Conservation (phyloP, 2,888 invertebrate species). For the Troides oblongomaculatus region DNA sequence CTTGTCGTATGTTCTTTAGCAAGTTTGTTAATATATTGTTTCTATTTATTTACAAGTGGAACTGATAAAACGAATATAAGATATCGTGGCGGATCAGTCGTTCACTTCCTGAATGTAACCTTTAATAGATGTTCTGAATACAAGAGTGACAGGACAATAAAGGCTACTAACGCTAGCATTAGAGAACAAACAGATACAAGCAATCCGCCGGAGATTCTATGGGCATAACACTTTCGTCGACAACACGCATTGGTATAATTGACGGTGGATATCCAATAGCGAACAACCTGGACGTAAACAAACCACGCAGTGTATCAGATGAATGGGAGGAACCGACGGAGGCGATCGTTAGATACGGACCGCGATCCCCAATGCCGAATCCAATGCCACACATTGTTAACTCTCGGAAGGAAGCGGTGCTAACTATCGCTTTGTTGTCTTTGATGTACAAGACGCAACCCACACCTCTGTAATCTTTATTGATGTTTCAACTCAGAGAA, state of each 20-base stretch:
- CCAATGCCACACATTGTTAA: constrained; percentile 76
- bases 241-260: constrained; percentile 38
- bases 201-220: constrained; percentile 32
- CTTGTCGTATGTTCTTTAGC: neutral
- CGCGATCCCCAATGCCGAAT: constrained; percentile 69
- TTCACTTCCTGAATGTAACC: constrained; percentile 18
- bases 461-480: constrained; percentile 31
- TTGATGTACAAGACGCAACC: constrained; percentile 49
- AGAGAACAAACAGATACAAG: constrained; percentile 27
- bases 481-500: neutral
- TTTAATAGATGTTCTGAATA: constrained; percentile 25
- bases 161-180: constrained; percentile 25
- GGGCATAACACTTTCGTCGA: constrained; percentile 39
- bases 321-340: constrained; percentile 72
- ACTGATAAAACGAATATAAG: constrained; percentile 9
- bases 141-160: constrained; percentile 27
- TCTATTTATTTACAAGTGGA: neutral
- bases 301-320: constrained; percentile 50
- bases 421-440: constrained; percentile 59
- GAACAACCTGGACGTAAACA: constrained; percentile 43
- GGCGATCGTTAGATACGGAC: constrained; percentile 70
- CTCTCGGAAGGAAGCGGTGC: constrained; percentile 67
- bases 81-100: constrained; percentile 4
- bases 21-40: too few relatives aligned
- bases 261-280: constrained; percentile 15